Evolutionary conservation across 2,113 vertebrate species (phyloP), one percentile per base, ranked within the genome.

Genomic region (Cryptotis parvus): DNA sequence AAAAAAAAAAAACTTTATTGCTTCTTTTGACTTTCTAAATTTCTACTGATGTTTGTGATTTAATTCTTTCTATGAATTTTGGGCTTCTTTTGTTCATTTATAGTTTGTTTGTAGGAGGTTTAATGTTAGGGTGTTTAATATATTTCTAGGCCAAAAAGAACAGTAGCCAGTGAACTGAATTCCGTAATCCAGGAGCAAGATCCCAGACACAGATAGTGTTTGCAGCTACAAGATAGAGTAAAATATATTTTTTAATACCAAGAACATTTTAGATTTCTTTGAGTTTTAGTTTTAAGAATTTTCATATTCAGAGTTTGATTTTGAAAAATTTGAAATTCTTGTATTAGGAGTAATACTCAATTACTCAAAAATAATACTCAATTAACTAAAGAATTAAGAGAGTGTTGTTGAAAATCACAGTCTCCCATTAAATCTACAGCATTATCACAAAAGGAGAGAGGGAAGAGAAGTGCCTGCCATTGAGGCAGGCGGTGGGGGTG

Each of bases 231-330:
- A 87, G 33, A 88, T 73, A 45, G 70, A 73, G 58, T 26, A 58
- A 58, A 18, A 55, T 82, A n/a, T 12, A 87, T 91, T 68, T 84
- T 92, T 76, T 65, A 94, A 58, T 76, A 76, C 66, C 11, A 55
- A 82, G 55, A 58, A 58, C 18, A 22, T 58, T 58, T 58, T 58
- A 49, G 45, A 49, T 49, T 49, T 49, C 14, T 49, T 10, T 49
- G 14, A 49, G 14, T 49, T 12, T 14, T 10, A 49, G 14, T 49
- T 12, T 14, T 10, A 7, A 49, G 45, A 49, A 10, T 10, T 45
- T 11, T 45, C 11, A 11, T 45, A 14, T 49, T 49, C 14, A 49
- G 45, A 49, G n/a, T 49, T 49, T 49, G 45, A 49, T 49, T 49
- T 49, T 9, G 14, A 49, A 49, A 49, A 49, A 7, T 7, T 26